Evolutionary conservation across 1,140 invertebrate genomes (phyloP), one percentile per base, ranked within the genome.

Genomic region (Phymastichus coffea): DNA sequence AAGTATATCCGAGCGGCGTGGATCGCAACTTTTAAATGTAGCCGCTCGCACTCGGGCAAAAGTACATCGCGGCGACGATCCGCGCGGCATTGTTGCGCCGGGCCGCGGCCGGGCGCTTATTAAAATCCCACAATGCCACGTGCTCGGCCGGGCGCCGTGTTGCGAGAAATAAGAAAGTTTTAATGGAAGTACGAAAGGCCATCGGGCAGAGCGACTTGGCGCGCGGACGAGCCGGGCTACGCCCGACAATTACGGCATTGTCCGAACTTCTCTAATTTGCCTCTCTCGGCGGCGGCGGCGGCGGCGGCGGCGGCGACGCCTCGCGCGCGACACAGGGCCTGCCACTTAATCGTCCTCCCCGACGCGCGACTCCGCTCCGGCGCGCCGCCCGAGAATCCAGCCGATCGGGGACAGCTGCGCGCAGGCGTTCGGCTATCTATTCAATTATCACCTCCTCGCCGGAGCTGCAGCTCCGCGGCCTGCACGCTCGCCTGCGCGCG

Each of bases 401-500:
- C n/a, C n/a, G n/a, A n/a, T n/a, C n/a, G n/a, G n/a, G n/a, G n/a
- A n/a, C n/a, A n/a, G n/a, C n/a, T 60, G 55, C 43, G 65, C 65
- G 64, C 48, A 68, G 57, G 52, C 46, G 61, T 52, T 65, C 40
- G 66, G 62, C 70, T 79, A 78, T 79, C 77, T 79, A 78, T 79
- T 78, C 77, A 79, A 79, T 79, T 79, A 79, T 79, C 77, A 77
- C 75, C 72, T 77, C 55, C n/a, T n/a, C n/a, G n/a, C n/a, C n/a
- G n/a, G n/a, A n/a, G n/a, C n/a, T n/a, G n/a, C n/a, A n/a, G n/a
- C n/a, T n/a, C n/a, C n/a, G n/a, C n/a, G n/a, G n/a, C n/a, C n/a
- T 67, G 66, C 55, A 68, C 67, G 61, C 69, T 70, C 68, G 68
- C 69, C 65, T 71, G 65, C 58, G 66, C 68, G 47, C 70, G 51